Percentiles rank a stretch among this genome's conserved stretches.
phyloP scores from a whole-genome alignment of 2,888 invertebrate species.

The Choristoneura rosaceana region DNA sequence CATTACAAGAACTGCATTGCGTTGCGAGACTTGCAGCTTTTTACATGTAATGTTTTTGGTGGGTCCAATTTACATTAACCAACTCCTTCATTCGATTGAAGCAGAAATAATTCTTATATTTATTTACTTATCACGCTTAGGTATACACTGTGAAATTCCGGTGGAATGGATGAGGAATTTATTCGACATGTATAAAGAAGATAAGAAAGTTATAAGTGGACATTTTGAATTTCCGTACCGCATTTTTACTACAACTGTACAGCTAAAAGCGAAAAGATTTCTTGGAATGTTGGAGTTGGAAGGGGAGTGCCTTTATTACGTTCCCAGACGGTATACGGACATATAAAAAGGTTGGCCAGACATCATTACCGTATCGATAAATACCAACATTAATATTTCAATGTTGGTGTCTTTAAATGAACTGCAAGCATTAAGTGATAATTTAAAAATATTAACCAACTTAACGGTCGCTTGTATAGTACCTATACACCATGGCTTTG shows the following conservation, averaged over 20 bases:
- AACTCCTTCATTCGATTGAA: too few relatives aligned
- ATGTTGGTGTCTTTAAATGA: constrained; percentile 13
- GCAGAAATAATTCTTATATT: not conserved
- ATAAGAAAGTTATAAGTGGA: not conserved
- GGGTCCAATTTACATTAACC: too few relatives aligned
- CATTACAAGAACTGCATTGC: too few relatives aligned
- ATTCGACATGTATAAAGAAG: not conserved
- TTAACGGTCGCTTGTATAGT: not conserved
- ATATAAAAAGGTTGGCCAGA: not conserved
- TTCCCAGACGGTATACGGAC: constrained; percentile 2
- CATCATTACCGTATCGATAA: constrained; percentile 30
- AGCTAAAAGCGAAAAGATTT: not conserved
- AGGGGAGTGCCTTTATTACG: constrained; percentile 1
- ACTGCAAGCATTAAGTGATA: constrained; percentile 19
- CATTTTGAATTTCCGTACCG: not conserved
- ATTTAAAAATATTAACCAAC: constrained; percentile 13
- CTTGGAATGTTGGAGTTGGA: not conserved
- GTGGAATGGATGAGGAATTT: not conserved
- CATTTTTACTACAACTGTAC: not conserved
- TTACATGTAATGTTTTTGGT: too few relatives aligned
- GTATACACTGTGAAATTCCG: not conserved
- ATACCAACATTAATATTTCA: constrained; percentile 8
- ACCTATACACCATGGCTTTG: constrained; percentile 42
- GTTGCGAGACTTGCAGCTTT: too few relatives aligned
- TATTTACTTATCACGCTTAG: not conserved